Evolutionary conservation across 2,888 invertebrate genomes (phyloP), one percentile per base, ranked within the genome.

Genomic region (Ornithoptera priamus): DNA sequence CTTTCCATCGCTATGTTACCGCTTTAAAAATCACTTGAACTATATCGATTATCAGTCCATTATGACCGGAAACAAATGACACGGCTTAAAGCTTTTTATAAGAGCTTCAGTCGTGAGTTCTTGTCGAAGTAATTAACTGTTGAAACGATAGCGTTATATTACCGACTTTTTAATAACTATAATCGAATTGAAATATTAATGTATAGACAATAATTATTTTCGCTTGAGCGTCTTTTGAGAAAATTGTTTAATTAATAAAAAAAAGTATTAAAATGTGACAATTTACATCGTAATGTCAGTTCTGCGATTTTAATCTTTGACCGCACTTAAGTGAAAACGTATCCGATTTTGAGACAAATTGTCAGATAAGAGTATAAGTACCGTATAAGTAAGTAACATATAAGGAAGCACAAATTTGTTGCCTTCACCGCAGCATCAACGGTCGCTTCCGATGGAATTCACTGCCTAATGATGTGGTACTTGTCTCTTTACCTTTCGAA

Each of bases 81-180:
- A 81, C 84, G 81, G 85, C 85, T 90, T 90, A 88, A 90, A 89
- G 86, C 89, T 88, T 90, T 92, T 91, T 88, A 91, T 87, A 83
- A 80, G 83, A 77, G 82, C 80, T 83, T 80, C 84, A 89, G 86
- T 91, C 92, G 92, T 92, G 92, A 90, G 87, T 84, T 85, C 81
- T 84, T 85, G 85, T 75, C 73, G 79, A 72, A 83, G 88, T 90
- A 92, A 92, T 92, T 91, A 92, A 86, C 87, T 76, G 76, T 74
- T 67, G 77, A 79, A 82, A 82, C 84, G 85, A 86, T 86, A 86
- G 87, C 84, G 80, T 77, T 76, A 81, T 81, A 76, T 81, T 83
- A 78, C 79, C 81, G 76, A 4, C 17, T 74, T 80, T 78, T 72
- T 70, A 70, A 62, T 30, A 62, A 61, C 24, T 71, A 72, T 71